Conservation (phyloP, 2,113 vertebrate species). For the Serilophus lunatus region DNA sequence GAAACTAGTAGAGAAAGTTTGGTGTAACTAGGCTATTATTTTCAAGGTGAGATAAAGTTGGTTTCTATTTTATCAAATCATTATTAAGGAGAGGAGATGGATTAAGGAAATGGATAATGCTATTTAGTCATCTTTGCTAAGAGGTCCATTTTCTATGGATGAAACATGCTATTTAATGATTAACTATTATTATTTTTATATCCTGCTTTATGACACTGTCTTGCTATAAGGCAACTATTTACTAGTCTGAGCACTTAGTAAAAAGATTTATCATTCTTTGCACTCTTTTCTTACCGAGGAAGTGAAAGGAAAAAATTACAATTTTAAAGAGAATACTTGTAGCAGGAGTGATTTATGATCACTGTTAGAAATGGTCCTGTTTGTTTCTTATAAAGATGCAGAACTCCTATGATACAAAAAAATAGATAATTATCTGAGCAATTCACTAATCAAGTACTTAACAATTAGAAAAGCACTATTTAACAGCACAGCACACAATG, state of each 20-base stretch:
- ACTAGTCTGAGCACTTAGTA: slow-evolving; percentile 1
- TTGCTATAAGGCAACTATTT: slow-evolving; percentile 26
- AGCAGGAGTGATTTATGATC: neutral
- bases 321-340: neutral
- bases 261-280: neutral
- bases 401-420: neutral
- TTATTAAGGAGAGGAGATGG: neutral
- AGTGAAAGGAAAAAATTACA: neutral
- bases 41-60: neutral
- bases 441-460: neutral
- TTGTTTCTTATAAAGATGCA: neutral
- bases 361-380: neutral
- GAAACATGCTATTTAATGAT: slow-evolving; percentile 15
- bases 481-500: neutral
- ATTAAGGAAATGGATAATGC: neutral
- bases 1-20: neutral
- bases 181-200: slow-evolving; percentile 35
- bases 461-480: neutral
- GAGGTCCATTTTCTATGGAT: slow-evolving; percentile 16
- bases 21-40: neutral
- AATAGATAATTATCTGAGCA: neutral
- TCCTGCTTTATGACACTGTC: slow-evolving; percentile 10
- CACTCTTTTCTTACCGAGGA: neutral
- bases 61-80: neutral
- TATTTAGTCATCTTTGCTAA: slow-evolving; percentile 23